Percentiles rank a stretch among this genome's conserved stretches.
phyloP scores from a whole-genome alignment of 2,113 vertebrate species.

The Mastomys coucha region DNA sequence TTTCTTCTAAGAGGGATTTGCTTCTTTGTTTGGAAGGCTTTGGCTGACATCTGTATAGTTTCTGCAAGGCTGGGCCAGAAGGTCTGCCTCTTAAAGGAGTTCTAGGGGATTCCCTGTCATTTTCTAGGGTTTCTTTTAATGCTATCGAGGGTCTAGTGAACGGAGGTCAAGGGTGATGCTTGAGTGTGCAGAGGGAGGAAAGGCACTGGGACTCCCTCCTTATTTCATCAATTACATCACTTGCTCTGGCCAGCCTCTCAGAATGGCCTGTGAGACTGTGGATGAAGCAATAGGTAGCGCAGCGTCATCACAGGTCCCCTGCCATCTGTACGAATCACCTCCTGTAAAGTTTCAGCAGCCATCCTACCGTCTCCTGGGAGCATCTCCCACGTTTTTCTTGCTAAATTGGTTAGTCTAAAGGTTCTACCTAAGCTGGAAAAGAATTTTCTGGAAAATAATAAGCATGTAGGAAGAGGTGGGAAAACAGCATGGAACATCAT shows the following conservation, averaged over 20 bases:
- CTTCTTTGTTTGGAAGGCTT: conserved; percentile 76
- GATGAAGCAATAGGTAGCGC: conserved; percentile 59
- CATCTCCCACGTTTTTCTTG: background rate
- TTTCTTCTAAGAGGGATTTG: conserved; percentile 82
- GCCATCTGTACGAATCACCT: background rate
- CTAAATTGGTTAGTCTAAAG: background rate
- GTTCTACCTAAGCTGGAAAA: conserved; percentile 26
- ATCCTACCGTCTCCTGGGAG: background rate
- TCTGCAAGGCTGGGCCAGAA: conserved; percentile 73
- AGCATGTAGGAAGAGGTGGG: background rate
- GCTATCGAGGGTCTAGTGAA: conserved; percentile 11
- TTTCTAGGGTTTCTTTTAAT: conserved; percentile 74
- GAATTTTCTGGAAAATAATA: conserved; percentile 45
- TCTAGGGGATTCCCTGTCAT: conserved; percentile 64
- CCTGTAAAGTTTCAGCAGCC: background rate
- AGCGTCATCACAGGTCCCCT: conserved; percentile 8
- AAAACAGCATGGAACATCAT: background rate
- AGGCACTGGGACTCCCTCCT: background rate
- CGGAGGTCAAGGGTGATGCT: conserved; percentile 72
- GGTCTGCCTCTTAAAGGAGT: conserved; percentile 76
- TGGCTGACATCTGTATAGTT: conserved; percentile 75
- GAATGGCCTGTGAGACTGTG: background rate
- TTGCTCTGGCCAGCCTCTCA: conserved; percentile 39
- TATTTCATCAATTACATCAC: conserved; percentile 75
- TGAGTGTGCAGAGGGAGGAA: background rate